Conservation (phyloP, 2,888 invertebrate genomes). For the Diarsia mendica region DNA sequence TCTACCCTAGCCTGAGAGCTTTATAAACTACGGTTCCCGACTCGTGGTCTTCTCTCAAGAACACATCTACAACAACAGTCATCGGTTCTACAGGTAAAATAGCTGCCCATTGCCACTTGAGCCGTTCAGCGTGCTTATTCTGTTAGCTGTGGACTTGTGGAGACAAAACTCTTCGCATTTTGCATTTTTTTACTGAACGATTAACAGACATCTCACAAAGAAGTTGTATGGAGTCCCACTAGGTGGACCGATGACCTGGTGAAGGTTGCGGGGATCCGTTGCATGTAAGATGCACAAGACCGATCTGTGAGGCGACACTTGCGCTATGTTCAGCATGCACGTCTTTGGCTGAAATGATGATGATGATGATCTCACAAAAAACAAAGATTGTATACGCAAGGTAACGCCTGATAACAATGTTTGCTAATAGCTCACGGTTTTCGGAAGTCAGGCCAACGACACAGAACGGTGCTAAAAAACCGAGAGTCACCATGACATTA, state of each 20-base stretch:
- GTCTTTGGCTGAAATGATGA: no score
- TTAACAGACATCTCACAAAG: no score
- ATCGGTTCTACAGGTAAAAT: not conserved
- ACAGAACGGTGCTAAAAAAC: slow-evolving; percentile 77
- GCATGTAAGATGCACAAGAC: no score
- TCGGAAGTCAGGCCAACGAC: slow-evolving; percentile 76
- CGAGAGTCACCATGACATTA: slow-evolving; percentile 77
- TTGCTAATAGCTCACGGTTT: slow-evolving; percentile 74
- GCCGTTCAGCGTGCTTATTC: not conserved
- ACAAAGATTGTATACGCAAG: slow-evolving; percentile 18
- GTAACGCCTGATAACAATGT: slow-evolving; percentile 67
- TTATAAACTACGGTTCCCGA: not conserved
- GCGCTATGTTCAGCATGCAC: no score
- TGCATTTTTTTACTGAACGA: not conserved
- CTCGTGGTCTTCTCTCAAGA: not conserved
- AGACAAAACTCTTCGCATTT: no score
- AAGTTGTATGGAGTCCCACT: no score
- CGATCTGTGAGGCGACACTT: no score
- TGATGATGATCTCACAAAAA: not conserved
- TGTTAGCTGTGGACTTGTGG: not conserved
- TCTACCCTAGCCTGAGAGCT: no score
- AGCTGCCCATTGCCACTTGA: not conserved
- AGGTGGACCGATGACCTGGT: no score
- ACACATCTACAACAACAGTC: not conserved
- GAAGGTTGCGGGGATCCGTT: no score